Evolutionary conservation across 1,140 invertebrate genomes (phyloP).

Genomic region (Babylonia areolata): DNA sequence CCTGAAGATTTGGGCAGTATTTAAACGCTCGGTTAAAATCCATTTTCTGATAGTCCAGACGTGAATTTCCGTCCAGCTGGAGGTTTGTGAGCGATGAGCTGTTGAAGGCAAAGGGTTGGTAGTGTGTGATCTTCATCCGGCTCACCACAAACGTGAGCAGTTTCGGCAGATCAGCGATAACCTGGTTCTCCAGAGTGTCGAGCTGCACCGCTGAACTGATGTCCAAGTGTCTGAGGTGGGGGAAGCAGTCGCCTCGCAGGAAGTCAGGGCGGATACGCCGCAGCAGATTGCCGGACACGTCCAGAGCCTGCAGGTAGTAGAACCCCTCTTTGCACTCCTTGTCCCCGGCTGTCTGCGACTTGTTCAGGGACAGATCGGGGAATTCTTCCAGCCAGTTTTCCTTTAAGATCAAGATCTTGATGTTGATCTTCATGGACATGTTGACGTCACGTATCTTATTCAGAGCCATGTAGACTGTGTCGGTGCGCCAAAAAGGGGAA

Average conservation of each 20-base stretch:
- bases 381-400: background rate
- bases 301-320: constrained; percentile 11
- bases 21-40: background rate
- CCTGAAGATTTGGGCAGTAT: constrained; percentile 22
- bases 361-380: constrained; percentile 6
- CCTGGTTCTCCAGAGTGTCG: constrained; percentile 12
- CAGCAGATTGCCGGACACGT: background rate
- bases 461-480: background rate
- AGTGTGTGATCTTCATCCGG: background rate
- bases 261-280: background rate
- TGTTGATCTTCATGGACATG: background rate
- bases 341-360: background rate
- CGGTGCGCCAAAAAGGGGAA: background rate
- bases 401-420: background rate
- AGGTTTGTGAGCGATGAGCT: constrained; percentile 8
- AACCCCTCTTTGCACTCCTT: background rate
- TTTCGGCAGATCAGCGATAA: constrained; percentile 26
- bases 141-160: background rate
- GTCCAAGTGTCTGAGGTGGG: constrained; percentile 8
- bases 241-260: constrained; percentile 1
- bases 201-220: constrained; percentile 12
- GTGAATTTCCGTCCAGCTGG: background rate
- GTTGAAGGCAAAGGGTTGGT: constrained; percentile 1
- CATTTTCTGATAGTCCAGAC: background rate
- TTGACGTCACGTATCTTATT: constrained; percentile 11